Evolutionary conservation across 1,140 invertebrate species (phyloP).

Genomic region (Steinernema feltiae): DNA sequence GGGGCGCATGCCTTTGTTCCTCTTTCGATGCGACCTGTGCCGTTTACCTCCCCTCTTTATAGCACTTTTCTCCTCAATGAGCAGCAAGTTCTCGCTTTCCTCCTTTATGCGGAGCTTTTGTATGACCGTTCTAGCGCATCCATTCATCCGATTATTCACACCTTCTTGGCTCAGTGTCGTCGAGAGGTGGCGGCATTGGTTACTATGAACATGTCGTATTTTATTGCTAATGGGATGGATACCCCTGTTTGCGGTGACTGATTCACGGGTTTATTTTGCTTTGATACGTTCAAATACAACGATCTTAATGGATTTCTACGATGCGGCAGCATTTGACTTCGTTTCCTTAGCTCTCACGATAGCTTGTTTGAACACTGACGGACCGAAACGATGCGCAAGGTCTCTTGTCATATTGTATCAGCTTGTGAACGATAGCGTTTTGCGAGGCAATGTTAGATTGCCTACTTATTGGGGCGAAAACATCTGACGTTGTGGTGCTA

Average conservation of each 20-base stretch:
- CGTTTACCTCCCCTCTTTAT: constrained; percentile 8
- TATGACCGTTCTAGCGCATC: not conserved
- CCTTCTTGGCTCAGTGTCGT: not conserved
- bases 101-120: not conserved
- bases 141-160: not conserved
- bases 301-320: not conserved
- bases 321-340: not conserved
- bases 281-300: not conserved
- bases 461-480: not conserved
- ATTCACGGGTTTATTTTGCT: not conserved
- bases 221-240: not conserved
- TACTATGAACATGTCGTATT: not conserved
- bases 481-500: not conserved
- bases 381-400: not conserved
- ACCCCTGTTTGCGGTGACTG: not conserved
- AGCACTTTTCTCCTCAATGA: not conserved
- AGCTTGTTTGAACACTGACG: constrained; percentile 8
- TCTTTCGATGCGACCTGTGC: not conserved
- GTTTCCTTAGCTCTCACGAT: not conserved
- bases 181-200: too few relatives aligned
- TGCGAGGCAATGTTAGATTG: not conserved
- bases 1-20: constrained; percentile 4
- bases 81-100: not conserved
- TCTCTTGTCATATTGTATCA: constrained; percentile 10
- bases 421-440: not conserved